Percentiles rank a stretch among this genome's conserved stretches.
Conservation (phyloP, 2,888 invertebrate genomes). For the Eubasilissa splendida region DNA sequence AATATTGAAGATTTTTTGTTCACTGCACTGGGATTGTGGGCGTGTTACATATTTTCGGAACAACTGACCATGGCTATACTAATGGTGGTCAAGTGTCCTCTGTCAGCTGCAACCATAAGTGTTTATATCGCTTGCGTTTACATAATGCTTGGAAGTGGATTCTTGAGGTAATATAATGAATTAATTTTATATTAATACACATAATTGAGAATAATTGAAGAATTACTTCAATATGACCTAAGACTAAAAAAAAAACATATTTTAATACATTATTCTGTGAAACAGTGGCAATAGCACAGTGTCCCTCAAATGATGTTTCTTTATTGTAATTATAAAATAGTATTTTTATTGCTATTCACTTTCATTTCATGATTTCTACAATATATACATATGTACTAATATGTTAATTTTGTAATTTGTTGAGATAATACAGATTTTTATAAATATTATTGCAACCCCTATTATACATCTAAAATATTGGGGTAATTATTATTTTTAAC, state of each 20-base stretch:
- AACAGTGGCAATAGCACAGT: neutral
- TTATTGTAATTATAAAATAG: too few species aligned
- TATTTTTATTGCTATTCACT: too few species aligned
- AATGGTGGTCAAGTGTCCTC: conserved; percentile 84
- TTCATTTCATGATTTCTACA: too few species aligned
- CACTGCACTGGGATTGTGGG: conserved; percentile 84
- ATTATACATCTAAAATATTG: too few species aligned
- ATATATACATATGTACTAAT: too few species aligned
- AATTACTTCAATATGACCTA: neutral
- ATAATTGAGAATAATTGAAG: too few species aligned
- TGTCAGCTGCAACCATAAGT: conserved; percentile 84
- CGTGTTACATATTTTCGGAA: conserved; percentile 88
- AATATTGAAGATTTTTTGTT: conserved; percentile 76
- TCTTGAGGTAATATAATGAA: conserved; percentile 75
- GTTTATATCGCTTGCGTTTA: conserved; percentile 84
- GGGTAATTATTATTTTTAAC: too few species aligned
- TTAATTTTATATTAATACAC: too few species aligned
- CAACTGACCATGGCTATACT: conserved; percentile 88
- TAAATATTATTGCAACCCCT: too few species aligned
- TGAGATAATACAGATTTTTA: too few species aligned
- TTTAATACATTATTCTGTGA: neutral
- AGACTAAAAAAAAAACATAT: neutral
- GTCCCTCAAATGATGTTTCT: too few species aligned
- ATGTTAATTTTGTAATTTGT: too few species aligned
- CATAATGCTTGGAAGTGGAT: conserved; percentile 81